Conservation (phyloP, 2,113 vertebrate genomes). For the Lathamus discolor region DNA sequence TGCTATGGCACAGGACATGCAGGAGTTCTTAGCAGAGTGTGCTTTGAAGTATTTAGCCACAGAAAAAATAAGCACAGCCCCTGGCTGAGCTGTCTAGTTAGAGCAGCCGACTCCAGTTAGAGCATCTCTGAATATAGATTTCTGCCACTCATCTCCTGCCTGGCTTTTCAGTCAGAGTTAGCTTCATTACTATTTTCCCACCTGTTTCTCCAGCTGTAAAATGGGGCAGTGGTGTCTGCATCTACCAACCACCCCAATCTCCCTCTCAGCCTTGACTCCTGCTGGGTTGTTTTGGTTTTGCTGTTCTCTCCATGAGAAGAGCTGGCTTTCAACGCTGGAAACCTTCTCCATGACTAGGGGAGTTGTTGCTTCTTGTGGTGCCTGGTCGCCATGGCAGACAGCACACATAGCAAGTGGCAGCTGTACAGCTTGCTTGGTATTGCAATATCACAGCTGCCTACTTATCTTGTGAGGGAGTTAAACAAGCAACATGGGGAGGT, state of each 20-base stretch:
- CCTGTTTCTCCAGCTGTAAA: neutral
- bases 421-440: neutral
- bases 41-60: neutral
- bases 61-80: neutral
- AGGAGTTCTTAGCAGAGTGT: neutral
- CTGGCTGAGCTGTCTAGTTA: neutral
- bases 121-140: neutral
- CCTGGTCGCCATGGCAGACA: neutral
- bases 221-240: neutral
- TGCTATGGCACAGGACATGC: neutral
- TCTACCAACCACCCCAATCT: neutral
- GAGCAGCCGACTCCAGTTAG: neutral
- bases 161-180: neutral
- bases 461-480: neutral
- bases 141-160: neutral
- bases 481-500: accelerated
- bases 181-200: neutral
- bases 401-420: accelerated
- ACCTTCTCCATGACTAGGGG: neutral
- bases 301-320: neutral
- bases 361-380: accelerated
- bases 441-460: neutral
- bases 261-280: neutral
- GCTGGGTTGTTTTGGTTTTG: neutral
- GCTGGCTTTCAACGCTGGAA: neutral